These are phyloP conservation scores for Ophiothrix spiculata DNA, from an alignment of 35 echinoderm and acorn worm species.

Conservation along the genomic window DNA sequence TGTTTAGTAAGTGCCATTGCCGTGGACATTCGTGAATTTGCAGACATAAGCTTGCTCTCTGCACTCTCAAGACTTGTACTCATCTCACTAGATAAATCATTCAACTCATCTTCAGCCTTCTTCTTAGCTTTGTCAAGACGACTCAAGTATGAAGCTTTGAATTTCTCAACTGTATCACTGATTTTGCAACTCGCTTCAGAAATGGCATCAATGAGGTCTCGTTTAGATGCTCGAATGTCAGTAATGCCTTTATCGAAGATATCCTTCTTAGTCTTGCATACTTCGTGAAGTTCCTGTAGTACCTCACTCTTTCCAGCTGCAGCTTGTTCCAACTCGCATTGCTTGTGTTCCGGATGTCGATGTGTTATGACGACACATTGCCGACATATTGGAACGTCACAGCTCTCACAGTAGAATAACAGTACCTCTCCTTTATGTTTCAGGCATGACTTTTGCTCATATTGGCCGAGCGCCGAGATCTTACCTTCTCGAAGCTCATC, in stretches of 20 bases:
- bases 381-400: not conserved
- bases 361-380: not conserved
- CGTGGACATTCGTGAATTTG: not conserved
- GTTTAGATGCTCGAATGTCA: not conserved
- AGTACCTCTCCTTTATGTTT: not conserved
- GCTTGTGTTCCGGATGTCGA: not conserved
- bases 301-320: no score
- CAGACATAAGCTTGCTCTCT: not conserved
- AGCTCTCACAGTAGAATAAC: not conserved
- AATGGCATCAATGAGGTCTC: not conserved
- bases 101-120: no score
- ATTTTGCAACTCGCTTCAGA: not conserved
- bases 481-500: not conserved
- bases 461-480: not conserved
- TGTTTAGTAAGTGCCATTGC: not conserved
- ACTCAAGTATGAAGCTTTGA: no score
- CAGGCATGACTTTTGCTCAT: not conserved
- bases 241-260: not conserved
- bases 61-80: no score
- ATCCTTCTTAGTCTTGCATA: not conserved
- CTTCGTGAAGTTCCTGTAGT: not conserved
- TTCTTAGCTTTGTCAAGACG: no score
- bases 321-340: not conserved
- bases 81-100: no score
- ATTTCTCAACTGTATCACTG: not conserved